phyloP scores from a whole-genome alignment of 1,140 invertebrate species.

The Camponotus floridanus region DNA sequence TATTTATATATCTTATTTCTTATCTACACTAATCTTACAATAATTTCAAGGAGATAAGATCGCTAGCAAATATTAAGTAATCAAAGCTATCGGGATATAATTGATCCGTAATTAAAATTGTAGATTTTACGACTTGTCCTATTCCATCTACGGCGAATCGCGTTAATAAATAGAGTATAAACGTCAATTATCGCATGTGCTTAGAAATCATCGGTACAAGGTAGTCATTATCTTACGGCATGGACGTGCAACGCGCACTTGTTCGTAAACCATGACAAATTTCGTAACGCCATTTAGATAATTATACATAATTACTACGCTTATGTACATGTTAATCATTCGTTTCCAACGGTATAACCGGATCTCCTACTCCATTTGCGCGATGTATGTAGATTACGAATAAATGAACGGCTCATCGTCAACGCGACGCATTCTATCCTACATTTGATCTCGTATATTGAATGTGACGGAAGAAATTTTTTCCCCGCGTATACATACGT shows the following conservation, averaged over 20 bases:
- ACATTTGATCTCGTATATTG: slow-evolving; percentile 27
- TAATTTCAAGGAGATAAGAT: not conserved
- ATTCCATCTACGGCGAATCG: not conserved
- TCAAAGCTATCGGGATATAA: slow-evolving; percentile 23
- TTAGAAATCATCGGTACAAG: slow-evolving; percentile 69
- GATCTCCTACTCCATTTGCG: slow-evolving; percentile 35
- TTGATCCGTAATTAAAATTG: slow-evolving; percentile 56
- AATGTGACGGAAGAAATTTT: not conserved
- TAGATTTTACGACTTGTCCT: slow-evolving; percentile 63
- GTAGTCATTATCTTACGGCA: slow-evolving; percentile 66
- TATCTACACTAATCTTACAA: not conserved
- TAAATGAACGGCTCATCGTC: slow-evolving; percentile 29
- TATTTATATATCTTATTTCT: no score
- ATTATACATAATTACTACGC: slow-evolving; percentile 48
- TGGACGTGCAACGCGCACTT: slow-evolving; percentile 34
- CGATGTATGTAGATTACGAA: slow-evolving; percentile 18
- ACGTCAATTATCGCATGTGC: slow-evolving; percentile 73
- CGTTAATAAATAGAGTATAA: slow-evolving; percentile 71
- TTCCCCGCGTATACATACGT: no score
- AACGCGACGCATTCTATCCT: not conserved
- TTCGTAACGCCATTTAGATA: slow-evolving; percentile 59
- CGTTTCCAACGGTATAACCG: slow-evolving; percentile 41
- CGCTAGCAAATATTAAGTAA: slow-evolving; percentile 31
- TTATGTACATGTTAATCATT: slow-evolving; percentile 37
- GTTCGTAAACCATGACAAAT: slow-evolving; percentile 61